phyloP scores from a whole-genome alignment of 2,888 invertebrate genomes.

The Dasypolia templi region DNA sequence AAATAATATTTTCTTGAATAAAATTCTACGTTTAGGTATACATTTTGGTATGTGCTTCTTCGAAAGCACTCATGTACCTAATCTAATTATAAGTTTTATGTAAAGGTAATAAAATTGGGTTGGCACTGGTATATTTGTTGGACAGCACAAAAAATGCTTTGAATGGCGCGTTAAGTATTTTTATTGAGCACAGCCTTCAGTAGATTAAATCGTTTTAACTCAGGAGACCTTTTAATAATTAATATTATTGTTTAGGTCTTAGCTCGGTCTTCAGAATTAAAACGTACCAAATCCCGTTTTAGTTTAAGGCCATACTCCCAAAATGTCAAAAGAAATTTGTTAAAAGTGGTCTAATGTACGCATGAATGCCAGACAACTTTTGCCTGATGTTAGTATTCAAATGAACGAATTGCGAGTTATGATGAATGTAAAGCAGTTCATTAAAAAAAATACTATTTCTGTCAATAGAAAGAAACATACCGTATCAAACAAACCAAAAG shows the following conservation, averaged over 20 bases:
- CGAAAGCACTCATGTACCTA: neutral
- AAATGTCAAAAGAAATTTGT: neutral
- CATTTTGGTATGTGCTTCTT: neutral
- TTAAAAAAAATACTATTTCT: neutral
- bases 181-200: conserved; percentile 8
- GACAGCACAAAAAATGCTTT: neutral
- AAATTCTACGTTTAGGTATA: neutral
- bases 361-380: neutral
- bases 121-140: neutral
- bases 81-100: neutral
- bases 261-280: conserved; percentile 11
- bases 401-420: neutral
- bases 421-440: neutral
- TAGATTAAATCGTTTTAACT: conserved; percentile 21
- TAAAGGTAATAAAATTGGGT: neutral
- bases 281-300: neutral
- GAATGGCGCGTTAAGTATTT: neutral
- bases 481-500: neutral
- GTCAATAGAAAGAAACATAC: neutral
- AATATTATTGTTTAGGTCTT: neutral
- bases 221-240: neutral
- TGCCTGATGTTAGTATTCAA: neutral
- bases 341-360: neutral
- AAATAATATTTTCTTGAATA: neutral
- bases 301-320: neutral